A percentile compares a stretch with the other conserved stretches of the same genome.
Conservation (phyloP, 2,113 vertebrate species). For the Dendropsophus ebraccatus region DNA sequence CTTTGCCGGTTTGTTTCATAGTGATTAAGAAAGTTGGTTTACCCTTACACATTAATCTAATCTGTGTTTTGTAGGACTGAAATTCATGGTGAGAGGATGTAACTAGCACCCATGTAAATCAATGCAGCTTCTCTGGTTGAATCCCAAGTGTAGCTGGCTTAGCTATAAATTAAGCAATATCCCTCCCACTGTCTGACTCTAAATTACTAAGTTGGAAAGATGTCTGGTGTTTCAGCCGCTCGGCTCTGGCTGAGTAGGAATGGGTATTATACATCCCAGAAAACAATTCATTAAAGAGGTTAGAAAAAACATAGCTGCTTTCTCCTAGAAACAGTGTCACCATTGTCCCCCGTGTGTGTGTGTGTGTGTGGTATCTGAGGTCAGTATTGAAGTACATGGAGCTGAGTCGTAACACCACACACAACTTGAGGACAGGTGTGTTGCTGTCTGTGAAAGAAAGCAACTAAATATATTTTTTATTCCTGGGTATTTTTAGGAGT, state of each 20-base stretch:
- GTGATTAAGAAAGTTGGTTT: neutral
- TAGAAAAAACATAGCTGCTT: too few species aligned
- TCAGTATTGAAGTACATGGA: too few species aligned
- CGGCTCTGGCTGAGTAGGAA: neutral
- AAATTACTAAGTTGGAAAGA: constrained; percentile 28
- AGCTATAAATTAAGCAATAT: constrained; percentile 12
- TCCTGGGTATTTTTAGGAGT: too few species aligned
- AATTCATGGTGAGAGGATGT: neutral
- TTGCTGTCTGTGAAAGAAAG: too few species aligned
- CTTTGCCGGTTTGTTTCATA: neutral
- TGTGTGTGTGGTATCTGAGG: too few species aligned
- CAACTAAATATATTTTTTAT: too few species aligned
- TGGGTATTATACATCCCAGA: neutral
- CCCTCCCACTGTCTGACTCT: constrained; percentile 7
- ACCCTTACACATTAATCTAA: neutral
- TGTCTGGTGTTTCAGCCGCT: neutral
- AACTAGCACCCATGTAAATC: neutral
- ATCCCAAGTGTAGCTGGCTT: constrained; percentile 3
- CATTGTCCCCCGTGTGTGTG: too few species aligned
- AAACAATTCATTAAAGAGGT: neutral
- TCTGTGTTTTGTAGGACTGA: neutral
- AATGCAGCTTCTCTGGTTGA: neutral
- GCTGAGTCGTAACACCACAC: too few species aligned
- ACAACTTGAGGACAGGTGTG: too few species aligned
- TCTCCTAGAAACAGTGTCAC: too few species aligned